Percentiles rank a stretch among this genome's conserved stretches.
These are phyloP conservation scores for Oikopleura albicans DNA, from an alignment of 23 tunicate species.

Conservation along the genomic window DNA sequence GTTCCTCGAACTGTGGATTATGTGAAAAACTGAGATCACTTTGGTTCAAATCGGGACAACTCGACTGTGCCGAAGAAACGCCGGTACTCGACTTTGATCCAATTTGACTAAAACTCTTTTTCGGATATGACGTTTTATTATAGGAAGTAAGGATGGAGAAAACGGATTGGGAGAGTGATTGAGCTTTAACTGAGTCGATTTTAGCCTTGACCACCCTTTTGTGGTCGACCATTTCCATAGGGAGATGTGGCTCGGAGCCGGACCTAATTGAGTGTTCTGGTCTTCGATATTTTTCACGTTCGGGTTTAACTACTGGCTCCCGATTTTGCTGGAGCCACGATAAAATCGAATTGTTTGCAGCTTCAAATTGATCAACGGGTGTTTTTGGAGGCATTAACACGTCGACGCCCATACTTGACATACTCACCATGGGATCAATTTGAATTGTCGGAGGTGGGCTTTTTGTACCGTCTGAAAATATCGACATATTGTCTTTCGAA, in stretches of 20 bases:
- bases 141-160: neutral
- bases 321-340: neutral
- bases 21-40: no score
- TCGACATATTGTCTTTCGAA: neutral
- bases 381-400: no score
- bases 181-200: neutral
- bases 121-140: neutral
- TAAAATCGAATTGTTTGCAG: neutral
- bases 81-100: no score
- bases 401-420: constrained; percentile 1
- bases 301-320: neutral
- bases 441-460: no score
- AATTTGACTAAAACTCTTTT: neutral
- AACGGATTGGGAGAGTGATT: neutral
- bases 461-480: neutral
- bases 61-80: no score
- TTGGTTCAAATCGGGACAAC: no score
- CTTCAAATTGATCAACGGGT: no score
- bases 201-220: neutral
- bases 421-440: neutral
- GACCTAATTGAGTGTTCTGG: neutral
- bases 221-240: no score
- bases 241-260: no score
- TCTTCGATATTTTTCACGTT: neutral
- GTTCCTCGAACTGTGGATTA: no score